These are phyloP conservation scores for Adrianichthys oophorus DNA, from an alignment of 2,797 vertebrate genomes.

Conservation along the genomic window DNA sequence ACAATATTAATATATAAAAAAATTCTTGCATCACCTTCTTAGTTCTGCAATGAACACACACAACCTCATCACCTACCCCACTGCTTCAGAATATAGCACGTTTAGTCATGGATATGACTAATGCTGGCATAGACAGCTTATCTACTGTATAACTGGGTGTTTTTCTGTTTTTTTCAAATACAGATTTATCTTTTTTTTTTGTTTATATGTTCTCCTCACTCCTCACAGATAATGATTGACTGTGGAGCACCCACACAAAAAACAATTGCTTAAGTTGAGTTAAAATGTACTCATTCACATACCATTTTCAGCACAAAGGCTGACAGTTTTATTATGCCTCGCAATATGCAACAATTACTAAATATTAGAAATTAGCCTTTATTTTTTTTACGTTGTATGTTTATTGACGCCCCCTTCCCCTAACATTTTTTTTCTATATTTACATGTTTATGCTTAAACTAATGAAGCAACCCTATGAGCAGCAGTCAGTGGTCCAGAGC, in stretches of 20 bases:
- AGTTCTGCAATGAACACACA: constrained; percentile 5
- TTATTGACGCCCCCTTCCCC: constrained; percentile 5
- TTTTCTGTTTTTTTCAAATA: constrained; percentile 13
- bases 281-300: constrained; percentile 59
- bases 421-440: not conserved
- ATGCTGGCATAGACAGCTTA: constrained; percentile 29
- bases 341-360: constrained; percentile 20
- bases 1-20: constrained; percentile 21
- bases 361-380: constrained; percentile 18
- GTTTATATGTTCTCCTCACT: constrained; percentile 37
- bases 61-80: constrained; percentile 5
- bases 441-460: constrained; percentile 20
- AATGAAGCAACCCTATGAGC: constrained; percentile 83
- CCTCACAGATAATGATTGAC: constrained; percentile 58
- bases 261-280: constrained; percentile 55
- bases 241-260: constrained; percentile 58
- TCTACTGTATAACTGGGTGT: constrained; percentile 36
- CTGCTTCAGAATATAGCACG: constrained; percentile 28
- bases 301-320: constrained; percentile 17
- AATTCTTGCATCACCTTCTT: constrained; percentile 1
- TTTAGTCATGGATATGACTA: constrained; percentile 59
- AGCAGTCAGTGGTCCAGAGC: constrained; percentile 78
- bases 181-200: constrained; percentile 11
- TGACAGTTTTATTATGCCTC: constrained; percentile 14
- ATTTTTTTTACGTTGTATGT: constrained; percentile 19